Evolutionary conservation across 1,140 invertebrate species (phyloP).

Genomic region (Radopholus similis): DNA sequence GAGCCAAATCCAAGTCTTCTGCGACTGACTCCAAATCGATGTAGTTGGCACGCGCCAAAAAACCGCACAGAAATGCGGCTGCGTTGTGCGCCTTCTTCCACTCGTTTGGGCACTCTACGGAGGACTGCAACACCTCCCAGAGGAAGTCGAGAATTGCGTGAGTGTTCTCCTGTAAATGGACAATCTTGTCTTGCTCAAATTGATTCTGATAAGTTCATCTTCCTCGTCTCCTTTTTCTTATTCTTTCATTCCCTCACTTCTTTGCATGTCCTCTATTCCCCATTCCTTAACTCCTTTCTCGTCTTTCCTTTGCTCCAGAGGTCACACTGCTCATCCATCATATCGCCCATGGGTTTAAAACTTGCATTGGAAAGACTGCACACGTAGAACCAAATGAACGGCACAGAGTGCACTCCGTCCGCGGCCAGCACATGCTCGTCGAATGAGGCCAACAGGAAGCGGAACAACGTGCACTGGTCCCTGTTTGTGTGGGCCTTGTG

Average conservation of each 20-base stretch:
- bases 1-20: too few relatives aligned
- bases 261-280: too few relatives aligned
- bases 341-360: conserved; percentile 1
- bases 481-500: too few relatives aligned
- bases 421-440: conserved; percentile 25
- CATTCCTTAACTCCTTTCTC: too few relatives aligned
- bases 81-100: conserved; percentile 43
- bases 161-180: conserved; percentile 15
- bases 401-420: conserved; percentile 20
- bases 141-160: conserved; percentile 23
- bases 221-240: too few relatives aligned
- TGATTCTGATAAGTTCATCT: too few relatives aligned
- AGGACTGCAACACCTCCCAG: conserved; percentile 33
- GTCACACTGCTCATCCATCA: too few relatives aligned
- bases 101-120: conserved; percentile 25
- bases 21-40: conserved; percentile 29
- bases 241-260: too few relatives aligned
- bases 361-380: conserved; percentile 34
- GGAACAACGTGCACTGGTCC: not conserved
- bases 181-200: too few relatives aligned
- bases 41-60: conserved; percentile 37
- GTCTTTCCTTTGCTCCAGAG: too few relatives aligned
- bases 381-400: conserved; percentile 45
- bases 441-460: conserved; percentile 7
- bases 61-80: conserved; percentile 36